Evolutionary conservation across 2,113 vertebrate species (phyloP), one percentile per base, ranked within the genome.

Genomic region (Daphoenositta chrysoptera): DNA sequence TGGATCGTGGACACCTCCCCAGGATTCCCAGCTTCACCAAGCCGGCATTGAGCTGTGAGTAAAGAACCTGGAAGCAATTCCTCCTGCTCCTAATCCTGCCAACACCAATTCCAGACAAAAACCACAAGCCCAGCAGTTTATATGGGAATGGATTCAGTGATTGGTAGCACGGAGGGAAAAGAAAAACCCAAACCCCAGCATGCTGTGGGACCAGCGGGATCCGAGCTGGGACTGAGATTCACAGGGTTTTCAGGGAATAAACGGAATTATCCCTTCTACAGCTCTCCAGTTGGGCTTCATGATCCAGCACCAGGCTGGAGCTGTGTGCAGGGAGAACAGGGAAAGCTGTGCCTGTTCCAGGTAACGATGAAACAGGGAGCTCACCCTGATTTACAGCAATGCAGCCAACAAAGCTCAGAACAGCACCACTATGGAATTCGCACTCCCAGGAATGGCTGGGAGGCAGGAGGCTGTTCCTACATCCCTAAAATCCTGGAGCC

Each of bases 51-150:
- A 82, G 44, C 76, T 82, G 45, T 45, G 83, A 84, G 63, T 53
- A 70, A 91, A 83, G 90, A 87, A 75, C 51, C 83, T 60, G 65
- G 63, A 92, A 94, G 48, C 69, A 94, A 87, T 86, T 90, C 50
- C 83, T 83, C 72, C 53, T 73, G 69, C 81, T 88, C 78, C 94
- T 92, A 94, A 93, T 94, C 48, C 65, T 89, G 79, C 57, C 95
- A 94, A 64, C 91, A 57, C 28, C 69, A 61, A 72, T 86, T 89
- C 87, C 92, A 86, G 80, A 47, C 37, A 26, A 71, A 93, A 50
- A 6, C 23, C 85, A 44, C 65, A 30, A 87, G 6, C 73, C n/a
- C 90, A 69, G 65, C 73, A 80, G 50, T 31, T 93, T 86, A 61
- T 60, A 24, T 6, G 60, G 78, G 65, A 78, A 56, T 27, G 54